Base-by-base conservation (phyloP, 2,113 vertebrate genomes). In the Periophthalmodon schlosseri region DNA sequence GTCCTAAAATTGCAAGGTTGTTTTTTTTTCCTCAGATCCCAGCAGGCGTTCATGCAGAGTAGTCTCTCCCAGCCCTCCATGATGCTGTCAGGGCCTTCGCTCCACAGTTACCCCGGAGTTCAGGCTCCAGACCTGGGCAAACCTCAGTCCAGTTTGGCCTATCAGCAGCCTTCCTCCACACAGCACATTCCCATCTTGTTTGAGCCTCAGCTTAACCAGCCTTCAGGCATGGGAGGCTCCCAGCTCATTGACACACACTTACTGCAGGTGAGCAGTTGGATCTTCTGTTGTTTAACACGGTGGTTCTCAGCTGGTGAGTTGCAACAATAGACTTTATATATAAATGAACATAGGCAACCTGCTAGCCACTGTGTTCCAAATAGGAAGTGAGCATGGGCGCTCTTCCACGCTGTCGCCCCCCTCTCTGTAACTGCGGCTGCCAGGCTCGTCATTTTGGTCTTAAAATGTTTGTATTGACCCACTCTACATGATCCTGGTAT, bases 111-210 rank as follows among this genome's bases (percentile, higher is more conserved):
- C 68, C 92, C 97, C 7, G 93, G 96, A 2, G 96, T 99, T 18
- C 97, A 99, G 21, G 96, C 94, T 68, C 94, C 96, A 47, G 97
- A 99, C 0, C 94, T 99, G 63, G 96, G 95, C 23, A 99, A 99
- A 87, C 96, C 97, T 9, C 97, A 97, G 81, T 96, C 97, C 21
- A 96, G 92, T 69, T 91, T 99, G 86, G 96, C 97, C 1, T 99
- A 97, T 88, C 97, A 98, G 47, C 98, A 98, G 80, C 96, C 95
- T n/a, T 97, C 97, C 52, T 99, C 92, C 28, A 94, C 97, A 9
- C 97, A 98, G 33, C 96, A 96, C 74, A 99, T 99, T 89, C 97
- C 97, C n/a, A 99, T 99, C 72, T 85, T 99, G 21, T 99, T 99
- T 0, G 97, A 99, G 67, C 98, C 98, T 0, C 96, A 98, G 67